These are phyloP conservation scores for Shargacucullia verbasci DNA, from an alignment of 2,888 invertebrate species.

Conservation along the genomic window DNA sequence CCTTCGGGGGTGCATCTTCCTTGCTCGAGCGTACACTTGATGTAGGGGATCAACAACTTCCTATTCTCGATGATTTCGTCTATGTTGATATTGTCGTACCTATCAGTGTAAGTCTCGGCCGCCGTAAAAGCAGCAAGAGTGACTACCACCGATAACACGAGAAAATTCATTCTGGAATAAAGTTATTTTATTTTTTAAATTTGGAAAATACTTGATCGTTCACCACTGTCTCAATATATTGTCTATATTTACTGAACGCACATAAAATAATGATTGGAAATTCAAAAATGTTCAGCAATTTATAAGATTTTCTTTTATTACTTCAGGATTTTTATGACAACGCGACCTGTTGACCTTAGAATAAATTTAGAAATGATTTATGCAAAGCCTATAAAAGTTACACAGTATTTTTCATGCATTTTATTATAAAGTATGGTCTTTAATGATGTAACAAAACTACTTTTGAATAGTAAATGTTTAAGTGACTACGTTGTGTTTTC, in stretches of 20 bases:
- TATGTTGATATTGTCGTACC: constrained; percentile 92
- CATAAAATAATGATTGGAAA: constrained; percentile 12
- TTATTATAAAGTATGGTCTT: constrained; percentile 32
- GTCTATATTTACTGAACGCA: background rate
- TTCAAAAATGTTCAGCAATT: constrained; percentile 14
- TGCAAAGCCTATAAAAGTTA: background rate
- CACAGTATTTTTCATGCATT: constrained; percentile 13
- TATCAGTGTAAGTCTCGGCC: constrained; percentile 87
- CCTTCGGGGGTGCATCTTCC: constrained; percentile 92
- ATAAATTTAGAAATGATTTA: constrained; percentile 13
- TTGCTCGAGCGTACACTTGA: constrained; percentile 91
- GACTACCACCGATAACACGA: constrained; percentile 51
- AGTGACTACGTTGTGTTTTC: too few species aligned
- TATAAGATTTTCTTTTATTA: constrained; percentile 34
- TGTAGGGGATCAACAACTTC: constrained; percentile 90
- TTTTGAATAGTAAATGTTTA: background rate
- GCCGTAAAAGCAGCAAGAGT: constrained; percentile 42
- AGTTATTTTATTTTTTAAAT: background rate
- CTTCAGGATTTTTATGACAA: constrained; percentile 15
- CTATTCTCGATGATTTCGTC: constrained; percentile 91
- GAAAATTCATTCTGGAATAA: constrained; percentile 65
- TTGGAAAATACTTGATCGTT: background rate
- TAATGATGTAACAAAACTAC: constrained; percentile 10
- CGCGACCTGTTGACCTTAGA: constrained; percentile 17
- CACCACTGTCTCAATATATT: background rate